Evolutionary conservation across 2,797 vertebrate genomes (phyloP), one percentile per base, ranked within the genome.

Genomic region (Sebastes matsubarae): DNA sequence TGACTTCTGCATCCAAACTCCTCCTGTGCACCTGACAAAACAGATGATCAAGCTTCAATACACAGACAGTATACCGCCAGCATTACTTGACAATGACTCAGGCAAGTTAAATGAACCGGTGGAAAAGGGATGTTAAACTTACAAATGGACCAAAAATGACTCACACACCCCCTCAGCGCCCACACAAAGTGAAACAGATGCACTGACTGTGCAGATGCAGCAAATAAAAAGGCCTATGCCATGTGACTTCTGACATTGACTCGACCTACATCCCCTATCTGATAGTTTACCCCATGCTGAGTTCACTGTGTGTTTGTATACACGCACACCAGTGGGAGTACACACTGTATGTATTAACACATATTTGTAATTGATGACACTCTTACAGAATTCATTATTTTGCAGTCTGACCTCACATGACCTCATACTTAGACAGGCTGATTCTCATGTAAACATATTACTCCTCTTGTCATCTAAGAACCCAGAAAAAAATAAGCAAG

Each of bases 241-340:
- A 75, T 74, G 72, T 81, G 80, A 79, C 82, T 27, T 81, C 72
- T 89, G 82, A 89, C 75, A 88, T 88, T 92, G 88, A 88, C 74
- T 75, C 24, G 60, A 90, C 87, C 87, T 84, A 81, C 81, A 86
- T 88, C 88, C 82, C 83, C 73, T 76, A 83, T 91, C 72, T 74
- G 72, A 75, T 46, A 54, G 79, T 80, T 87, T 70, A 80, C 54
- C 79, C 65, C 66, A 79, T 72, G 81, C 78, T 72, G 68, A 27
- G 68, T 52, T 71, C 27, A 80, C 61, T 65, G 29, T 70, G 38
- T 70, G 55, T 83, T 57, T 69, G 5, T 70, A 1, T 38, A 30
- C 14, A 29, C 2, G 7, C 4, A 27, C 9, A 46, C 64, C 55
- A 63, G 32, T 27, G 50, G 36, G 42, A 34, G 42, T 25, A 20